A percentile compares a stretch with the other conserved stretches of the same genome.
Evolutionary conservation across 2,888 invertebrate species (phyloP).

Genomic region (Metellina segmentata): DNA sequence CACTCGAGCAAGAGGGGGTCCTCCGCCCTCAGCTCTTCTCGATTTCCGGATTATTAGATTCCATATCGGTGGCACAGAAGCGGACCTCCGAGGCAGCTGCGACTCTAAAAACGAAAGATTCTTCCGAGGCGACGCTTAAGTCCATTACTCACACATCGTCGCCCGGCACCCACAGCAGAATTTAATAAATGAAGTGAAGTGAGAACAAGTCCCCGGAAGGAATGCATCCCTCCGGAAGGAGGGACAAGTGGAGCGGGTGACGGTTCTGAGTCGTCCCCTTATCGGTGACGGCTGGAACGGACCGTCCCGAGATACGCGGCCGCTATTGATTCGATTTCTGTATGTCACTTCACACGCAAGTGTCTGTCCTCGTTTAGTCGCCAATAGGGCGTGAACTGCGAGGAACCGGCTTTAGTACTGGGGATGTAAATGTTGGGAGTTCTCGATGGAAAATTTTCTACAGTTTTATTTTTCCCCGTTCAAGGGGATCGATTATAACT

Average conservation of each 20-base stretch:
- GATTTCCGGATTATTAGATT: background rate
- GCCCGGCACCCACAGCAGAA: constrained; percentile 14
- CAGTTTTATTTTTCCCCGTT: background rate
- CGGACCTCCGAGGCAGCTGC: background rate
- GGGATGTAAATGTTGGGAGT: background rate
- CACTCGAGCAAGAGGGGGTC: background rate
- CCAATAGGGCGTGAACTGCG: background rate
- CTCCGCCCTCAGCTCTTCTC: background rate
- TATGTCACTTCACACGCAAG: background rate
- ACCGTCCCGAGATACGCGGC: no score
- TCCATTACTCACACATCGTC: constrained; percentile 28
- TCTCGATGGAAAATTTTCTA: background rate
- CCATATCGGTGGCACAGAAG: background rate
- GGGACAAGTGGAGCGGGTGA: background rate
- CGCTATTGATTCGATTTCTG: background rate
- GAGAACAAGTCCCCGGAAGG: constrained; percentile 18
- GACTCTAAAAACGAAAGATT: background rate
- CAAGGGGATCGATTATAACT: background rate
- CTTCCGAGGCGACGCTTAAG: background rate
- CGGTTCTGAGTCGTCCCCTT: background rate
- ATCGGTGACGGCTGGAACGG: background rate
- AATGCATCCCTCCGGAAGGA: constrained; percentile 12
- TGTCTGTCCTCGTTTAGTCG: background rate
- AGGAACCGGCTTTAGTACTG: background rate
- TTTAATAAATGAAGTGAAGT: constrained; percentile 44